A percentile compares a stretch with the other conserved stretches of the same genome.
Evolutionary conservation across 2,888 invertebrate genomes (phyloP).

Genomic region (Laothoe populi): DNA sequence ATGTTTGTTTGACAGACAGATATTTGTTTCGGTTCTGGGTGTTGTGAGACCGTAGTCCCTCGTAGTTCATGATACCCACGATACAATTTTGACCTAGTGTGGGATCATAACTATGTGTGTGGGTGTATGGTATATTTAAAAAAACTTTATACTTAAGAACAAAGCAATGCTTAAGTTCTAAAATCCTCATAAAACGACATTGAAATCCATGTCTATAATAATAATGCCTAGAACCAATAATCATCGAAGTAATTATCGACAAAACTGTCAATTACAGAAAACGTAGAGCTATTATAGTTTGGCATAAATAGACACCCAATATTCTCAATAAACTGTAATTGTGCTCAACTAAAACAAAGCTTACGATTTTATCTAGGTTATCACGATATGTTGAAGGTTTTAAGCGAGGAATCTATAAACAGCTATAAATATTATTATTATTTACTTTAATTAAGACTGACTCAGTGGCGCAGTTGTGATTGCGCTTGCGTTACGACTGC

Average conservation of each 20-base stretch:
- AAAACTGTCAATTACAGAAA: neutral
- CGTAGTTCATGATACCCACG: too few relatives aligned
- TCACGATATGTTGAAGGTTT: constrained; percentile 16
- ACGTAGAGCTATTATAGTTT: constrained; percentile 11
- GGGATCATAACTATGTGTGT: too few relatives aligned
- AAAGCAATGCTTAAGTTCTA: neutral
- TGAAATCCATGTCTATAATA: constrained; percentile 16
- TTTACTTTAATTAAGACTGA: too few relatives aligned
- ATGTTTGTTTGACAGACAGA: too few relatives aligned
- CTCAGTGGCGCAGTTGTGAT: too few relatives aligned
- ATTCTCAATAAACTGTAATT: constrained; percentile 18
- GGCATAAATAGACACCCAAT: constrained; percentile 9
- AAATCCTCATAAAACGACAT: neutral
- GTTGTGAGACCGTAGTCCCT: too few relatives aligned
- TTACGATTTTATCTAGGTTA: constrained; percentile 17
- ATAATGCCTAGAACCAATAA: constrained; percentile 7
- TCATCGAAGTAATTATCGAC: constrained; percentile 6
- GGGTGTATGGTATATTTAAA: too few relatives aligned
- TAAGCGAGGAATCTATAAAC: constrained; percentile 12
- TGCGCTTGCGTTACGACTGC: too few relatives aligned
- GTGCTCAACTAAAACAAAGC: constrained; percentile 5
- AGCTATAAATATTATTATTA: neutral
- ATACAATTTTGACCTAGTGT: too few relatives aligned
- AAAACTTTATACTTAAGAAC: too few relatives aligned
- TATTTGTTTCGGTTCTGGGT: too few relatives aligned